Evolutionary conservation across 2,797 vertebrate species (phyloP), one percentile per base, ranked within the genome.

Genomic region (Dryobates pubescens): DNA sequence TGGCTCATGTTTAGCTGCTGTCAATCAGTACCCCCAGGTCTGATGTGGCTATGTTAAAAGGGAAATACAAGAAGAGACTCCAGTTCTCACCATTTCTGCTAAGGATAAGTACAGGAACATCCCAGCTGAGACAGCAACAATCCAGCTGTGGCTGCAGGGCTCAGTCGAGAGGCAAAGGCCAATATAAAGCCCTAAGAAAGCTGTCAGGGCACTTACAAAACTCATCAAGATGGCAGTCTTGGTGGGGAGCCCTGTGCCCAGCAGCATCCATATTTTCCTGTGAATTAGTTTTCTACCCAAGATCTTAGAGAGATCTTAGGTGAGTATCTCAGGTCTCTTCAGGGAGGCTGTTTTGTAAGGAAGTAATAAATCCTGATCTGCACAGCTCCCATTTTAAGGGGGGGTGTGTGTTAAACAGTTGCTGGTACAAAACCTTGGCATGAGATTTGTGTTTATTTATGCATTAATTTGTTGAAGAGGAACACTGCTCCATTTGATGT

Each of bases 21-120:
- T 13, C 11, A 38, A 38, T 38, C 38, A 38, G 38, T 13, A 38
- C 38, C 38, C 36, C 38, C 38, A 38, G 38, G 38, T 13, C 38
- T 38, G 38, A 77, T 58, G 45, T 24, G 32, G 32, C 13, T 80
- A 7, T 62, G 45, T 64, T 73, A 57, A 71, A 91, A 90, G 30
- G 34, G 87, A 95, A 91, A 61, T 4, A 58, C 18, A 93, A 68
- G 20, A 58, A 84, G 17, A 93, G 11, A 47, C 17, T 38, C 32
- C 58, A 47, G 26, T 75, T 89, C 98, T 98, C 97, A 99, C 99
- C 99, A 99, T 99, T 98, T 99, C 98, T 71, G 98, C 99, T 92
- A 99, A 97, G n/a, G 99, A 99, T 79, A 99, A 96, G 91, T 99
- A 99, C 54, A 99, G 97, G 96, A 99, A 99, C 98, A 99, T 99